A percentile compares a stretch with the other conserved stretches of the same genome.
Conservation (phyloP, 2,888 invertebrate genomes). For the Ametastegia equiseti region DNA sequence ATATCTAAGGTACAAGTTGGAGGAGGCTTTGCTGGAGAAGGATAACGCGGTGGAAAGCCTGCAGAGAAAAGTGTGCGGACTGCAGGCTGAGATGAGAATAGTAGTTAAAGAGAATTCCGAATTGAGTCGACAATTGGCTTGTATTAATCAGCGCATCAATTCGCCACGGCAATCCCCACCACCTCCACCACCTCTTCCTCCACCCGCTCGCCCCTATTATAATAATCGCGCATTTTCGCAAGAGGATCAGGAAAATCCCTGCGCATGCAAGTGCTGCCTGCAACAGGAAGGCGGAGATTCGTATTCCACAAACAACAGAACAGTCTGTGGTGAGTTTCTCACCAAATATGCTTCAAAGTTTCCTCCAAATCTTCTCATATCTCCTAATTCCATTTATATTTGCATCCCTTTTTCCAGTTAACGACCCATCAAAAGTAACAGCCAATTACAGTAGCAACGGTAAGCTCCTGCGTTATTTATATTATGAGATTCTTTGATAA, state of each 20-base stretch:
- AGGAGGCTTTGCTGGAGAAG: constrained; percentile 81
- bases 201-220: constrained; percentile 44
- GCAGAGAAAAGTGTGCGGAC: constrained; percentile 80
- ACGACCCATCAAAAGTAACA: constrained; percentile 14
- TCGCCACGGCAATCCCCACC: constrained; percentile 53
- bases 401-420: not conserved
- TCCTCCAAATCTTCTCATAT: not conserved
- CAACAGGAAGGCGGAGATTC: constrained; percentile 45
- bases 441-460: constrained; percentile 37
- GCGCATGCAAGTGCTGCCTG: constrained; percentile 58
- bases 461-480: not conserved
- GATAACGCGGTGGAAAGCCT: constrained; percentile 82
- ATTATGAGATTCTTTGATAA: too few relatives aligned
- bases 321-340: constrained; percentile 31
- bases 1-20: constrained; percentile 79
- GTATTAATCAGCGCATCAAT: constrained; percentile 61
- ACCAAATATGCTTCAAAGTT: not conserved
- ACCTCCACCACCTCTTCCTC: constrained; percentile 27
- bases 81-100: constrained; percentile 82
- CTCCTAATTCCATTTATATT: not conserved
- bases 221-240: constrained; percentile 51
- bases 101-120: constrained; percentile 81
- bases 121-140: constrained; percentile 78
- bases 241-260: constrained; percentile 58
- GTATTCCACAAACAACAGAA: constrained; percentile 14